Conservation (phyloP, 2,113 vertebrate species). For the Megaptera novaeangliae region DNA sequence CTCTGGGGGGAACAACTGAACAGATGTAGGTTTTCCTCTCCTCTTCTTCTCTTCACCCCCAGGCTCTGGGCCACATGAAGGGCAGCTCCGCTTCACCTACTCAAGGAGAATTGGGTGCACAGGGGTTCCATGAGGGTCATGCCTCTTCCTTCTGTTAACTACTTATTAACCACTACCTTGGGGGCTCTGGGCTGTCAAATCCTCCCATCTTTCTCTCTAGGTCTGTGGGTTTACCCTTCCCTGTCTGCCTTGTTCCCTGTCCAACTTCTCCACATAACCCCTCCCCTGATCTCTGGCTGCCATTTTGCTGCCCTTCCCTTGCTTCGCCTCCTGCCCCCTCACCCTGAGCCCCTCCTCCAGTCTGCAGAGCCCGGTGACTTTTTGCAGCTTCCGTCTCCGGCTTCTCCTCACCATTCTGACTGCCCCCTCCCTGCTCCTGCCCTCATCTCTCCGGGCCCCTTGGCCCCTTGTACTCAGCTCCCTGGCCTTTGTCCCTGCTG, state of each 20-base stretch:
- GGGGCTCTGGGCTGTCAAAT: background rate
- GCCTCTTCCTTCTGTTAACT: background rate
- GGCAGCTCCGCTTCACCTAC: conserved; percentile 72
- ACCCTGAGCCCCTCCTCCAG: conserved; percentile 61
- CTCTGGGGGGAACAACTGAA: conserved; percentile 76
- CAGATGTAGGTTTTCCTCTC: conserved; percentile 47
- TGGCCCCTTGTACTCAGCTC: background rate
- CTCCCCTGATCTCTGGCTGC: background rate
- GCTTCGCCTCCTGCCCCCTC: conserved; percentile 6
- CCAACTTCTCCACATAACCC: background rate
- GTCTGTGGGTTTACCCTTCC: background rate
- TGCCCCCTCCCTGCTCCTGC: conserved; percentile 47
- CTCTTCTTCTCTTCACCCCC: conserved; percentile 46
- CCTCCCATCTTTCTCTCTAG: background rate
- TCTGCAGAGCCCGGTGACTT: conserved; percentile 44
- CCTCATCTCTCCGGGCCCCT: conserved; percentile 54
- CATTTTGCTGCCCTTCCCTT: background rate
- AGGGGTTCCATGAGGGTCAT: background rate
- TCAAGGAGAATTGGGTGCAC: background rate
- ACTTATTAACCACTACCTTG: background rate
- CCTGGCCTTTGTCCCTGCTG: background rate
- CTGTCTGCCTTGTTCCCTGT: background rate
- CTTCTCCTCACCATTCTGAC: conserved; percentile 71
- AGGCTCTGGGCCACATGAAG: conserved; percentile 57
- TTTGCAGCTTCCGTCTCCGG: conserved; percentile 56